Base-by-base conservation (phyloP, 2,113 vertebrate genomes). In the Phalacrocorax carbo region DNA sequence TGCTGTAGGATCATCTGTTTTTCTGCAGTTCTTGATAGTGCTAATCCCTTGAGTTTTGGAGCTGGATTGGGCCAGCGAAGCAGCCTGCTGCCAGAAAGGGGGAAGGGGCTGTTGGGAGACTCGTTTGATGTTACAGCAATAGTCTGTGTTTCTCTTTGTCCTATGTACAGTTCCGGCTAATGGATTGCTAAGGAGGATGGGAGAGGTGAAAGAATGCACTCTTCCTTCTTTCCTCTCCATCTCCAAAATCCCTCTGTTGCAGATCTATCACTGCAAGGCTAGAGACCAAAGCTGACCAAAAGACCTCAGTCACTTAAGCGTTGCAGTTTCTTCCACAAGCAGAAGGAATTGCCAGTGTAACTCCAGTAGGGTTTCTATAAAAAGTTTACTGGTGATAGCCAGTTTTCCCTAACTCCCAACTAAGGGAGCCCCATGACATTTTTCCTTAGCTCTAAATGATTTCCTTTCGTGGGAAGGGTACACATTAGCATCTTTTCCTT, bases 1-100 rank as follows among this genome's bases (percentile, higher is more conserved):
- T 58, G 92, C 92, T 80, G 76, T 8, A 75, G 87, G 70, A 87
- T 95, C 94, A 86, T 97, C 97, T 98, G 69, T 65, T 97, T 97
- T 95, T 73, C 90, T 96, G 60, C 82, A 90, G 85, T 86, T 44
- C 66, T 94, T 94, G 77, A 95, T 97, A 90, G 91, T 83, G 61
- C 44, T 11, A 91, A 92, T 94, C 93, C 72, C 88, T 54, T 1
- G 92, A 51, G 94, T 49, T 73, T 94, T 60, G 61, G 38, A 23
- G 90, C 40, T 96, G 88, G 48, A 34, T 68, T 4, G 69, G 93
- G 86, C 82, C 94, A 78, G 32, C 9, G 17, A n/a, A 44, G 55
- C 68, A 90, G 77, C 78, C 23, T 34, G 68, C 76, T 97, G 96
- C 97, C 94, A 97, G 52, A 19, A 64, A 55, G 73, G 82, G 86